Evolutionary conservation across 2,113 vertebrate genomes (phyloP).

Genomic region (Ptilorrhoa leucosticta): DNA sequence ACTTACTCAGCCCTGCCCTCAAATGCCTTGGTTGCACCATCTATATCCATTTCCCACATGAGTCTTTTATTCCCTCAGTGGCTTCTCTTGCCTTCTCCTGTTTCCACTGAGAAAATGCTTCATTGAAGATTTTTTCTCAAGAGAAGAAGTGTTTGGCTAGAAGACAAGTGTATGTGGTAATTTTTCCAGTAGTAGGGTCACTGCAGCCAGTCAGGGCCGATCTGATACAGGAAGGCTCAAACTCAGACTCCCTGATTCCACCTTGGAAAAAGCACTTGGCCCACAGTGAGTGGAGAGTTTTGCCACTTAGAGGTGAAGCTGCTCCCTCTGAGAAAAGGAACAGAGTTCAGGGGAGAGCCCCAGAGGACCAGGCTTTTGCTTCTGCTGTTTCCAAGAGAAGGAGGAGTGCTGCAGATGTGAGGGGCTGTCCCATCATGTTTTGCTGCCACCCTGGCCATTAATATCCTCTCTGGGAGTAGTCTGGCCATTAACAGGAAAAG

Average conservation of each 20-base stretch:
- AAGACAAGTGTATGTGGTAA: background rate
- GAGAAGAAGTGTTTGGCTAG: background rate
- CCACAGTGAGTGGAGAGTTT: background rate
- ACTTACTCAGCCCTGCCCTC: background rate
- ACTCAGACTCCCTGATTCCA: background rate
- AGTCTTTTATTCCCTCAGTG: background rate
- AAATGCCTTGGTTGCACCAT: background rate
- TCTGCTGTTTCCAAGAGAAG: background rate
- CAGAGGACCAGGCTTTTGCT: background rate
- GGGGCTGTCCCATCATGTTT: background rate
- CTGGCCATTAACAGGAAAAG: background rate
- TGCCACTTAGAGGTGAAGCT: background rate
- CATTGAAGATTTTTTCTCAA: background rate
- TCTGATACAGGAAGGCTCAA: background rate
- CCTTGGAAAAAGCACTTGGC: background rate
- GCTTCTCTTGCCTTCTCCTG: background rate
- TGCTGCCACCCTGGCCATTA: background rate
- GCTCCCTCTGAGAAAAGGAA: background rate
- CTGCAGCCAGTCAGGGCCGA: background rate
- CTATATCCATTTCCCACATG: background rate
- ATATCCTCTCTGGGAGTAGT: background rate
- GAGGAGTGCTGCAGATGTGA: background rate
- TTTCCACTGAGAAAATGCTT: background rate
- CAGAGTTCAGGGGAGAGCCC: background rate
- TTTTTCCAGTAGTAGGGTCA: background rate